Conservation (phyloP, 2,797 vertebrate genomes). For the Mastacembelus armatus region DNA sequence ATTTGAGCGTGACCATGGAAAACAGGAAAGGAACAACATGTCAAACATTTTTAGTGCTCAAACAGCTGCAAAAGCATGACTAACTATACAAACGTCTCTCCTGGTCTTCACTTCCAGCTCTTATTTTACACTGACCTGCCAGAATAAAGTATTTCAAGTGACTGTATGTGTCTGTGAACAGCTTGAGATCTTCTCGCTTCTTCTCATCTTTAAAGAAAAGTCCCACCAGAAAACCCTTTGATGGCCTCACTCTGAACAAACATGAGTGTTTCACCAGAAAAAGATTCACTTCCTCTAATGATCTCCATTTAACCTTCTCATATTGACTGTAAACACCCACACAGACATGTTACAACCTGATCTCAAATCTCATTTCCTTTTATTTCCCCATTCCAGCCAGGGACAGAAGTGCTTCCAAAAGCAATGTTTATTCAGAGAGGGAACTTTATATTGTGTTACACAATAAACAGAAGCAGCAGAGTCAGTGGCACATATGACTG, state of each 20-base stretch:
- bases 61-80: constrained; percentile 44
- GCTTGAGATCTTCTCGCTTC: constrained; percentile 10
- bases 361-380: constrained; percentile 6
- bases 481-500: neutral
- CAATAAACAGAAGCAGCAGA: neutral
- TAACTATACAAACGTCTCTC: constrained; percentile 8
- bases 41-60: constrained; percentile 48
- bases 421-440: neutral
- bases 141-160: constrained; percentile 32
- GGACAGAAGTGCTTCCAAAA: neutral
- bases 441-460: neutral
- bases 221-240: neutral
- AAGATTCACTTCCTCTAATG: constrained; percentile 25
- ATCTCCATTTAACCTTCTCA: neutral
- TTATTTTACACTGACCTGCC: constrained; percentile 34
- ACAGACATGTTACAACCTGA: neutral
- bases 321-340: neutral
- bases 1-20: constrained; percentile 1
- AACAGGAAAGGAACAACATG: constrained; percentile 5
- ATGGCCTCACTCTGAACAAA: constrained; percentile 25
- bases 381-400: neutral
- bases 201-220: constrained; percentile 9
- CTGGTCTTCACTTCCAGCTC: constrained; percentile 1
- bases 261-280: constrained; percentile 7
- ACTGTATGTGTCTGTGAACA: constrained; percentile 29